Evolutionary conservation across 2,797 vertebrate genomes (phyloP), one percentile per base, ranked within the genome.

Genomic region (Ptychobarbus kaznakovi): DNA sequence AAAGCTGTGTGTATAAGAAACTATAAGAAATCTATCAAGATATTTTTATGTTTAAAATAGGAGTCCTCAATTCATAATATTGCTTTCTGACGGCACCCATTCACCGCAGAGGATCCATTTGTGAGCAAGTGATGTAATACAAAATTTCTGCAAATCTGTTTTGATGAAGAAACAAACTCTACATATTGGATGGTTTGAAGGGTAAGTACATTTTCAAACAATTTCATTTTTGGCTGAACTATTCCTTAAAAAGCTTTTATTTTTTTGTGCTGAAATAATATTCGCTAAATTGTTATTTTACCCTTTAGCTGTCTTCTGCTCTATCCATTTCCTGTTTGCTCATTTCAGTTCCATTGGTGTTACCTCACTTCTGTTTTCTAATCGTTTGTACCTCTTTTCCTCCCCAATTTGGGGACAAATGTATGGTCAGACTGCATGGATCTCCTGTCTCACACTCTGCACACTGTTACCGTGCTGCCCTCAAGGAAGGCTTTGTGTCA

Each of bases 401-500:
- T 68, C 6, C 32, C 65, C 32, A 38, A 16, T 1, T 63, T 63
- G 1, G 6, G 12, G 15, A 25, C 8, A 61, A 61, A 61, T 4
- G 22, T 61, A n/a, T n/a, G 51, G 38, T 61, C 53, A 61, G 20
- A 44, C 56, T 25, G 56, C n/a, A 0, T 63, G 38, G 7, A 4
- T 51, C 44, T 40, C 18, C 75, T 49, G 10, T 66, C 10, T 28
- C 6, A 66, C 65, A 53, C 20, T 22, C 7, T 66, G 6, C 9
- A 38, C 28, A 69, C 53, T 32, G 61, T 49, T 35, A 32, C 18
- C 46, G 35, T 18, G 51, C 53, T 73, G 38, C 11, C 69, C 83
- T 65, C 28, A 44, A 85, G 77, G 22, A 28, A 66, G 56, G 16
- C 12, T 78, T 53, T 3, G n/a, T 75, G 69, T 75, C 32, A 73